phyloP scores from a whole-genome alignment of 1,140 invertebrate species.

The Bombus soroeensis region DNA sequence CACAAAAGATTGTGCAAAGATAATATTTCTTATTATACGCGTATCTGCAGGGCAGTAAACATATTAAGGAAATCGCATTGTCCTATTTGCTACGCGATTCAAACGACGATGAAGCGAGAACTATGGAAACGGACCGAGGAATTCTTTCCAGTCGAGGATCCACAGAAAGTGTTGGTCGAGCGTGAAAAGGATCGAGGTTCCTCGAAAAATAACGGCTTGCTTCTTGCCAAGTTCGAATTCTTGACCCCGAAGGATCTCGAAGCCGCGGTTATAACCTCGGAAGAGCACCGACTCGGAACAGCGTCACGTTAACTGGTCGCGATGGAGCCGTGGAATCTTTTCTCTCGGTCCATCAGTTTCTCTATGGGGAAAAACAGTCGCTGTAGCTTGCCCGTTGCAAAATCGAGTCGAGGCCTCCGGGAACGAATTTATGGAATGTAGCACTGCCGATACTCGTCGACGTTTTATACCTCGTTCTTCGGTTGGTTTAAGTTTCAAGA shows the following conservation, averaged over 20 bases:
- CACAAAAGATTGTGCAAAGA: too few species aligned
- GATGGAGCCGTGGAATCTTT: constrained; percentile 56
- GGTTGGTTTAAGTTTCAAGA: neutral
- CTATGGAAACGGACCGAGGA: neutral
- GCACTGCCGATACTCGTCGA: neutral
- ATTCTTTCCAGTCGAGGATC: neutral
- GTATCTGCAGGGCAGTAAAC: neutral
- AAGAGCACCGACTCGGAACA: constrained; percentile 69
- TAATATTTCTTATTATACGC: too few species aligned
- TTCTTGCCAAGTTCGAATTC: constrained; percentile 69
- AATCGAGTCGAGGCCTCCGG: constrained; percentile 14
- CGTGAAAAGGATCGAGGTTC: constrained; percentile 58
- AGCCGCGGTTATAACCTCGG: constrained; percentile 64
- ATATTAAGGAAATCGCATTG: neutral
- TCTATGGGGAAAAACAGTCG: constrained; percentile 31
- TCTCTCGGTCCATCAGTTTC: constrained; percentile 60
- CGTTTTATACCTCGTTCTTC: neutral
- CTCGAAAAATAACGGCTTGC: constrained; percentile 67
- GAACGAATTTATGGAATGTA: constrained; percentile 39
- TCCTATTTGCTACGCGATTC: neutral
- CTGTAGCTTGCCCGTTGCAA: constrained; percentile 21
- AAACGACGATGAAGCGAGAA: neutral
- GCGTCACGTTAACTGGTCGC: constrained; percentile 67
- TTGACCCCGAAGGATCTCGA: constrained; percentile 58
- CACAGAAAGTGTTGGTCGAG: constrained; percentile 47